Evolutionary conservation across 1,140 invertebrate genomes (phyloP).

Genomic region (Paralvinella palmiformis): DNA sequence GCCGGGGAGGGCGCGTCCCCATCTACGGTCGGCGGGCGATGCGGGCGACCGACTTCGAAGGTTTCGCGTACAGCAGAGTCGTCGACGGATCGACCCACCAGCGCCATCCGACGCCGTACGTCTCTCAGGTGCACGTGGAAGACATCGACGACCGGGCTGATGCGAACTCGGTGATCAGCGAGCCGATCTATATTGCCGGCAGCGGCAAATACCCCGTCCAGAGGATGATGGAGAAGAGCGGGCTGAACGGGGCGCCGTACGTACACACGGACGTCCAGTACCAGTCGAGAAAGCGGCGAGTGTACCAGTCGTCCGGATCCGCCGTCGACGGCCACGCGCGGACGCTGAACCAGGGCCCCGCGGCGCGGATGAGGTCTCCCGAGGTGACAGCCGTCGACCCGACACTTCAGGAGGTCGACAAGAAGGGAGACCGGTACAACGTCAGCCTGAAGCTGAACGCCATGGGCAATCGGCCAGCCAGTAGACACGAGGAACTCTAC

Average conservation of each 20-base stretch:
- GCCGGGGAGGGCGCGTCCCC: background rate
- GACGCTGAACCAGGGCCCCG: too few species aligned
- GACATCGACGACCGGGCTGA: constrained; percentile 1
- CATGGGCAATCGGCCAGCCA: background rate
- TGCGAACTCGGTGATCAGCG: background rate
- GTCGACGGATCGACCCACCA: too few species aligned
- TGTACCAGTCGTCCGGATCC: background rate
- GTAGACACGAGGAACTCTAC: too few species aligned
- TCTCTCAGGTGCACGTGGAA: background rate
- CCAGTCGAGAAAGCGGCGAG: background rate
- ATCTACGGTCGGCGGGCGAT: too few species aligned
- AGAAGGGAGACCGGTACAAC: constrained; percentile 8
- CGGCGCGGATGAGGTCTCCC: background rate
- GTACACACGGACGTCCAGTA: constrained; percentile 1
- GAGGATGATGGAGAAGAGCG: background rate
- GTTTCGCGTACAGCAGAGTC: too few species aligned
- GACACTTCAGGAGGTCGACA: constrained; percentile 7
- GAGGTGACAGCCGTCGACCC: constrained; percentile 2
- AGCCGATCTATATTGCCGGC: background rate
- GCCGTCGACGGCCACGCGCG: background rate
- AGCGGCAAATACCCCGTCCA: constrained; percentile 3
- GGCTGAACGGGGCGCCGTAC: background rate
- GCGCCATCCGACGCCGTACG: background rate
- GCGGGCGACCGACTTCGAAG: too few species aligned
- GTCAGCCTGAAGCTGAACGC: constrained; percentile 14